Evolutionary conservation across 2,113 vertebrate species (phyloP).

Genomic region (Callithrix jacchus): DNA sequence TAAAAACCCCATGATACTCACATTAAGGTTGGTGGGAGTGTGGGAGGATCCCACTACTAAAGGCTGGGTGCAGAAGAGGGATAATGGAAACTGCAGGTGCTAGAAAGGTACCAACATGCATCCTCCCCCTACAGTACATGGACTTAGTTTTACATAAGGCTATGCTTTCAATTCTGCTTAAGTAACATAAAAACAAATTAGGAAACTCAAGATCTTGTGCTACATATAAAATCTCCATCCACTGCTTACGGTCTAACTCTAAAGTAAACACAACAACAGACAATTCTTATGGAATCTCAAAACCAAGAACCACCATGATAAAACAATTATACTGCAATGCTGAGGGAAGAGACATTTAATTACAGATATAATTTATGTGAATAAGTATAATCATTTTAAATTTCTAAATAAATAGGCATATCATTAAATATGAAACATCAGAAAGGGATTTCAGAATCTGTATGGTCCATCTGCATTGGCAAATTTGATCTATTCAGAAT

Average conservation of each 20-base stretch:
- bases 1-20: background rate
- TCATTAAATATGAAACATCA: conserved; percentile 54
- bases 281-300: background rate
- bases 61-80: background rate
- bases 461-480: background rate
- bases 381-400: conserved; percentile 49
- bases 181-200: conserved; percentile 26
- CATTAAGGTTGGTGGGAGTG: background rate
- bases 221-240: background rate
- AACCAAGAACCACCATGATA: conserved; percentile 25
- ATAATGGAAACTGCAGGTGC: background rate
- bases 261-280: conserved; percentile 24
- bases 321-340: conserved; percentile 18
- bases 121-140: background rate
- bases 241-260: background rate
- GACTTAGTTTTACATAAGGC: background rate
- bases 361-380: conserved; percentile 38
- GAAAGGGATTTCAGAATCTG: conserved; percentile 44
- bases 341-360: conserved; percentile 42
- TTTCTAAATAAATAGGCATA: conserved; percentile 55
- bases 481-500: conserved; percentile 1
- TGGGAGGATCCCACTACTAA: background rate
- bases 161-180: conserved; percentile 17
- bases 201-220: background rate
- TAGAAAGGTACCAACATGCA: background rate